Evolutionary conservation across 2,888 invertebrate genomes (phyloP).

Genomic region (Morinoia aosen): DNA sequence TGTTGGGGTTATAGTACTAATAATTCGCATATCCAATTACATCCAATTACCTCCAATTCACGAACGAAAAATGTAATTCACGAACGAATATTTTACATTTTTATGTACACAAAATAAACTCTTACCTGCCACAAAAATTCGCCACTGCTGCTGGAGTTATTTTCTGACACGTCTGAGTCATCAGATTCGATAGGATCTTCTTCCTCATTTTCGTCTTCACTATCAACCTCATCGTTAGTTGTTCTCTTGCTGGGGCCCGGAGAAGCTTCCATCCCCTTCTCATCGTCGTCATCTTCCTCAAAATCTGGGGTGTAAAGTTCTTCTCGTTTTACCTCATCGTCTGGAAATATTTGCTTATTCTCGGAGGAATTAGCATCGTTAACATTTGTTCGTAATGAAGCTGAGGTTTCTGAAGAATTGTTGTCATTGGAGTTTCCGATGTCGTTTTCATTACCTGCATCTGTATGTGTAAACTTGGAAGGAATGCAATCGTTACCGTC

Average conservation of each 20-base stretch:
- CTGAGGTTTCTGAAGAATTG: background rate
- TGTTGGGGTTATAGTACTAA: too few relatives aligned
- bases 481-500: background rate
- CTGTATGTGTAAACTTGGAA: background rate
- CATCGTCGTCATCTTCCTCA: conserved; percentile 76
- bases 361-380: background rate
- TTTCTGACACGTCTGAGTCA: conserved; percentile 74
- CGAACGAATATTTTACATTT: too few relatives aligned
- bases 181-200: conserved; percentile 78
- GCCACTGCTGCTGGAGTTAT: conserved; percentile 79
- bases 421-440: background rate
- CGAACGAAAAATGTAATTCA: too few relatives aligned
- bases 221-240: background rate
- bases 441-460: background rate
- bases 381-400: background rate
- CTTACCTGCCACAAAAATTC: conserved; percentile 85
- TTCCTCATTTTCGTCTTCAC: conserved; percentile 58
- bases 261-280: background rate
- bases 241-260: background rate
- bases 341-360: background rate
- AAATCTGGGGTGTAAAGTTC: conserved; percentile 77
- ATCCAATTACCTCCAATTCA: too few relatives aligned
- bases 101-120: too few relatives aligned
- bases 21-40: too few relatives aligned
- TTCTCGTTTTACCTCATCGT: conserved; percentile 16